Conservation (phyloP, 2,797 vertebrate species). For the Remorina albescens region DNA sequence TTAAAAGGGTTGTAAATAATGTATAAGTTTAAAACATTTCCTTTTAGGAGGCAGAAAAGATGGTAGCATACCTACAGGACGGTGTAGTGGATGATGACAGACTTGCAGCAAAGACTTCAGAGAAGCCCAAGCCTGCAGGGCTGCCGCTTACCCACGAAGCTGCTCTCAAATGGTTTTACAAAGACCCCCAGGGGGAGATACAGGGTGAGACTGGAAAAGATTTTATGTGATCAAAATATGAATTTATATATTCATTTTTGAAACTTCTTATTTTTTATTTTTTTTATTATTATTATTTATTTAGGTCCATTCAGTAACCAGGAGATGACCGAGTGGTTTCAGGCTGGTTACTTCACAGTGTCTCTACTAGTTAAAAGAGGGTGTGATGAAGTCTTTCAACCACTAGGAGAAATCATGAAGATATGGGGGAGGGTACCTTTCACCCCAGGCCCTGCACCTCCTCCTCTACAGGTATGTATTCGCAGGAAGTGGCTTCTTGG, state of each 20-base stretch:
- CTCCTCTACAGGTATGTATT: constrained; percentile 90
- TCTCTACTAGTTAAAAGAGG: constrained; percentile 96
- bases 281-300: no score
- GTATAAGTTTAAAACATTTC: background rate
- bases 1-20: background rate
- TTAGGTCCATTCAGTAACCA: constrained; percentile 97
- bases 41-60: constrained; percentile 96
- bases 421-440: constrained; percentile 99
- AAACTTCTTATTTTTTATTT: background rate
- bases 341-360: constrained; percentile 99
- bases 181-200: constrained; percentile 99
- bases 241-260: background rate
- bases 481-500: background rate
- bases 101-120: constrained; percentile 88
- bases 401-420: constrained; percentile 97
- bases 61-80: constrained; percentile 99
- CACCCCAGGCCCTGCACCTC: constrained; percentile 89
- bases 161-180: constrained; percentile 99
- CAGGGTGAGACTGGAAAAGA: constrained; percentile 86
- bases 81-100: constrained; percentile 93
- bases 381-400: constrained; percentile 96
- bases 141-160: constrained; percentile 91
- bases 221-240: background rate
- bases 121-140: constrained; percentile 90
- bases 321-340: constrained; percentile 99